A percentile compares a stretch with the other conserved stretches of the same genome.
phyloP scores from a whole-genome alignment of 2,888 invertebrate species.

The Tribolium freemani region DNA sequence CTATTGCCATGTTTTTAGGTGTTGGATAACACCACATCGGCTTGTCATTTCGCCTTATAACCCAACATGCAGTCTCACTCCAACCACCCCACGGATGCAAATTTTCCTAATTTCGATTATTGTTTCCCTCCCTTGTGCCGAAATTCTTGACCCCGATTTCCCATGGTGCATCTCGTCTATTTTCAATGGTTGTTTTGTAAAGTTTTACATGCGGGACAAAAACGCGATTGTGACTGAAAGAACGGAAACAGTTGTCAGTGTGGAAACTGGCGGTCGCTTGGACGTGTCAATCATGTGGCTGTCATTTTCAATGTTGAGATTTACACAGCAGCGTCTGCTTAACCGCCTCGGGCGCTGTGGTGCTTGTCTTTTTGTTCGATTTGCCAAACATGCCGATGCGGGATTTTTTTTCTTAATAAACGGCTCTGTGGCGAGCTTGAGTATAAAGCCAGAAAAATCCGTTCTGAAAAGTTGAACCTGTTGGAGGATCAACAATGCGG shows the following conservation, averaged over 20 bases:
- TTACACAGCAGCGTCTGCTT: conserved; percentile 42
- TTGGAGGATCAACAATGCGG: neutral
- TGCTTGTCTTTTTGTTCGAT: conserved; percentile 15
- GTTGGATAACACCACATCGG: conserved; percentile 27
- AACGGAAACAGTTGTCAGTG: conserved; percentile 48
- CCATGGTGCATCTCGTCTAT: conserved; percentile 13
- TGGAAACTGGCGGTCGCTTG: conserved; percentile 46
- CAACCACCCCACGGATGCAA: conserved; percentile 17
- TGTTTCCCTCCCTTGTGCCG: neutral
- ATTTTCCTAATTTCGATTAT: conserved; percentile 3
- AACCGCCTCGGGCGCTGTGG: conserved; percentile 23
- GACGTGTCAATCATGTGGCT: conserved; percentile 45
- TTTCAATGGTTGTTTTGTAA: conserved; percentile 32
- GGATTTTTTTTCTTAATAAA: neutral
- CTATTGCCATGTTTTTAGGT: conserved; percentile 41
- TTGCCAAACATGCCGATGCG: conserved; percentile 5
- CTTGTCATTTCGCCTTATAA: neutral
- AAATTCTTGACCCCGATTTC: conserved; percentile 32
- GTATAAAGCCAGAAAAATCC: neutral
- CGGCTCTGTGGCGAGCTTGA: neutral
- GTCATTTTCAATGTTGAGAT: conserved; percentile 42
- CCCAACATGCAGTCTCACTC: neutral
- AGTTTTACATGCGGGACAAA: conserved; percentile 38
- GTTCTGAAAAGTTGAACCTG: neutral
- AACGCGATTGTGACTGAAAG: conserved; percentile 41